These are phyloP conservation scores for Apamea monoglypha DNA, from an alignment of 2,888 invertebrate genomes.

Conservation along the genomic window DNA sequence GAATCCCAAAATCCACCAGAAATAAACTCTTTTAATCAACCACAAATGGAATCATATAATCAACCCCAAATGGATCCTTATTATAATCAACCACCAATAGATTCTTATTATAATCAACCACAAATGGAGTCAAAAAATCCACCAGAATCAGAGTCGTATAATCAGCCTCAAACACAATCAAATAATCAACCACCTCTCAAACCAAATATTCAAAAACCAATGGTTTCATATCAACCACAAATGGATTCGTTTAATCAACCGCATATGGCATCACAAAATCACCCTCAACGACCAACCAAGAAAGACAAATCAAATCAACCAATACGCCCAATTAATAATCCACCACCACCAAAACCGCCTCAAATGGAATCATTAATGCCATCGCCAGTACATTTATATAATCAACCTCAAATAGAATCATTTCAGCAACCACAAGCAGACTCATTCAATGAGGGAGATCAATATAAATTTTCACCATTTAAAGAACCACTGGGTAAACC, in stretches of 20 bases:
- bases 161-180: slow-evolving; percentile 16
- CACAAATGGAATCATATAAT: slow-evolving; percentile 19
- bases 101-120: slow-evolving; percentile 16
- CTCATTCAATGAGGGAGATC: neutral
- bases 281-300: slow-evolving; percentile 2
- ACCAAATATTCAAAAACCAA: slow-evolving; percentile 4
- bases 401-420: slow-evolving; percentile 12
- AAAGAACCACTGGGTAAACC: neutral
- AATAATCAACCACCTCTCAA: neutral
- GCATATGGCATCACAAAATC: neutral
- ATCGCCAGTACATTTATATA: slow-evolving; percentile 9
- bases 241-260: slow-evolving; percentile 13
- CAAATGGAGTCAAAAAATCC: neutral
- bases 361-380: slow-evolving; percentile 8
- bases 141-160: slow-evolving; percentile 3
- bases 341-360: neutral
- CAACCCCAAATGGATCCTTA: slow-evolving; percentile 18
- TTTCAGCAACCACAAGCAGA: slow-evolving; percentile 12
- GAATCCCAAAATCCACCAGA: slow-evolving; percentile 17
- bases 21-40: slow-evolving; percentile 23
- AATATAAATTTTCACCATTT: neutral
- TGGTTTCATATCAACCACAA: slow-evolving; percentile 6
- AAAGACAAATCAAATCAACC: slow-evolving; percentile 6
- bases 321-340: neutral
- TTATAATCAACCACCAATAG: slow-evolving; percentile 20